phyloP scores from a whole-genome alignment of 92 coral and sea anemone species.

The Zoanthus solanderi region DNA sequence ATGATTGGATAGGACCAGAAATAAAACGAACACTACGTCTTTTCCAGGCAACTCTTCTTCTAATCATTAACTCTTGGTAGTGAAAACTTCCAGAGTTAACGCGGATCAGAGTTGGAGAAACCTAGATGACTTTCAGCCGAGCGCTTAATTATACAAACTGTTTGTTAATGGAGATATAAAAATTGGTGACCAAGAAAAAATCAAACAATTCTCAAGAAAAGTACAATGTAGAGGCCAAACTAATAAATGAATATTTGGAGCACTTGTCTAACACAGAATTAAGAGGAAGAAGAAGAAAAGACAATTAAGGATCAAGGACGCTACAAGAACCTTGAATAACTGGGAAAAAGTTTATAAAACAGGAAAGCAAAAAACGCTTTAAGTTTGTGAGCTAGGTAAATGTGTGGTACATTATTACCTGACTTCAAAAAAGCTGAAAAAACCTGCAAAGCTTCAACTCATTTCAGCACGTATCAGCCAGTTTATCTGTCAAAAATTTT shows the following conservation, averaged over 20 bases:
- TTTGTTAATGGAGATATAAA: constrained; percentile 45
- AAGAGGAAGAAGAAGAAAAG: constrained; percentile 7
- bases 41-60: constrained; percentile 3
- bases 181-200: constrained; percentile 45
- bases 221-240: constrained; percentile 17
- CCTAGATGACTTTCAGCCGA: constrained; percentile 44
- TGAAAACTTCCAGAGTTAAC: background rate
- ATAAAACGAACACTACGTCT: background rate
- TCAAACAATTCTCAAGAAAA: constrained; percentile 38
- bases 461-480: background rate
- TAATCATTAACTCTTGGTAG: constrained; percentile 20
- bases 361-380: background rate
- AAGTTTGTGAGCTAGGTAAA: background rate
- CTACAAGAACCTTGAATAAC: background rate
- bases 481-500: background rate
- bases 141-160: constrained; percentile 50
- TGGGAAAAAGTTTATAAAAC: background rate
- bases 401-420: background rate
- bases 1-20: background rate
- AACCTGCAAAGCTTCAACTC: background rate
- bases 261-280: constrained; percentile 59
- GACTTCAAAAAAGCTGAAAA: background rate
- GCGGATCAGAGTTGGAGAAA: background rate
- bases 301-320: constrained; percentile 35
- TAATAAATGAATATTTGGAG: constrained; percentile 49